Percentiles rank a stretch among this genome's conserved stretches.
These are phyloP conservation scores for Acrobasis repandana DNA, from an alignment of 2,888 invertebrate genomes.

Conservation along the genomic window DNA sequence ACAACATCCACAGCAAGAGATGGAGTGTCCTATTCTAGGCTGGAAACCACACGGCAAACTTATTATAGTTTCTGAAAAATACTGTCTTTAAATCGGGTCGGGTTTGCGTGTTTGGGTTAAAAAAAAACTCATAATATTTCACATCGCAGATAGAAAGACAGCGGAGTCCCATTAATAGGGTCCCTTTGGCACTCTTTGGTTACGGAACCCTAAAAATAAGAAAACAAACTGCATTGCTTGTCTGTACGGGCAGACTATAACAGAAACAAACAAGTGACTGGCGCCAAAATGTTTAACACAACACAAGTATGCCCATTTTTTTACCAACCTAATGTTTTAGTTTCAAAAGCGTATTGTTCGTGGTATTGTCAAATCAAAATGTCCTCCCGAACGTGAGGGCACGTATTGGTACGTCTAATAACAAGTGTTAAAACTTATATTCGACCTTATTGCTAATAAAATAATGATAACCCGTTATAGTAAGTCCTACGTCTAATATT, in stretches of 20 bases:
- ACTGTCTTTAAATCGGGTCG: too few species aligned
- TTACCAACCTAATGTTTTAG: conserved; percentile 6
- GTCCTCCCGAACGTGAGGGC: conserved; percentile 6
- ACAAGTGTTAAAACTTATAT: not conserved
- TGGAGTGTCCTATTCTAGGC: too few species aligned
- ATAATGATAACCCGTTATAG: not conserved
- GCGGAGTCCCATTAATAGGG: too few species aligned
- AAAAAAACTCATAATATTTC: too few species aligned
- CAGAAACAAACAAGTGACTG: not conserved
- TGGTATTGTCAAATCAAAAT: not conserved
- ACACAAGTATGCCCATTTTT: not conserved
- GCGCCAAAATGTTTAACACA: conserved; percentile 1
- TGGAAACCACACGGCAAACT: too few species aligned
- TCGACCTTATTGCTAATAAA: not conserved
- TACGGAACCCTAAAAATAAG: too few species aligned
- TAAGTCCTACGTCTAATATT: not conserved
- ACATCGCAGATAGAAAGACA: too few species aligned
- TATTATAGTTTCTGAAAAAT: too few species aligned
- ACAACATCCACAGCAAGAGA: too few species aligned
- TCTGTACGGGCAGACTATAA: not conserved
- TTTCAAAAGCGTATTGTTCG: conserved; percentile 13
- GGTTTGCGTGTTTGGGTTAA: too few species aligned
- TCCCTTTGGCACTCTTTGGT: too few species aligned
- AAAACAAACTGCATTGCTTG: too few species aligned
- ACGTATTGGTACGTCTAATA: conserved; percentile 9